phyloP scores from a whole-genome alignment of 2,888 invertebrate genomes.

The Drosophila neutralis region DNA sequence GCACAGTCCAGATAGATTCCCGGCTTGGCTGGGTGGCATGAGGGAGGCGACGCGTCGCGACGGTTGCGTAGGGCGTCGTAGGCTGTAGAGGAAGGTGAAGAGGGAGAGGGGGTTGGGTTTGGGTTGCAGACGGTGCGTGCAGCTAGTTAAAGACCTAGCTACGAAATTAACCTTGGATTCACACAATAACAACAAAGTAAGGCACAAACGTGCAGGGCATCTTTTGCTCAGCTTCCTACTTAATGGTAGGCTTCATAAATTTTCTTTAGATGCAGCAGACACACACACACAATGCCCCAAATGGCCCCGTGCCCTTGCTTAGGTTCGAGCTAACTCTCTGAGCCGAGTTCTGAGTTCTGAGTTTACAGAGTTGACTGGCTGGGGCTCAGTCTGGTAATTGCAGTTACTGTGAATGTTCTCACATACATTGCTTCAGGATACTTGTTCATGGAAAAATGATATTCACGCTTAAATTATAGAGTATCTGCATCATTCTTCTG shows the following conservation, averaged over 20 bases:
- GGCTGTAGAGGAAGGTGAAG: not conserved
- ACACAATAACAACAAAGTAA: slow-evolving; percentile 59
- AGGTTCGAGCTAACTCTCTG: slow-evolving; percentile 4
- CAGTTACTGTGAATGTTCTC: slow-evolving; percentile 81
- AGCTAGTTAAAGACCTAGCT: slow-evolving; percentile 75
- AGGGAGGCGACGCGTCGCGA: slow-evolving; percentile 34
- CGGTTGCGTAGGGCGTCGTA: slow-evolving; percentile 8
- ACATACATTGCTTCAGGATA: slow-evolving; percentile 78
- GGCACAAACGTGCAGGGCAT: slow-evolving; percentile 39
- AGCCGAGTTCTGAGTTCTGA: not conserved
- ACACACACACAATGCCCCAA: slow-evolving; percentile 40
- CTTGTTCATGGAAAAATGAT: slow-evolving; percentile 81
- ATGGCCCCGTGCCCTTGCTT: slow-evolving; percentile 30
- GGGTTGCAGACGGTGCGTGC: slow-evolving; percentile 71
- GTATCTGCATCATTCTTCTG: slow-evolving; percentile 58
- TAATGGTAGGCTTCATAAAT: slow-evolving; percentile 80
- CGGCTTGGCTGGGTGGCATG: slow-evolving; percentile 38
- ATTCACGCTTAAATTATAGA: slow-evolving; percentile 80
- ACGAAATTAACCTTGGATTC: slow-evolving; percentile 80
- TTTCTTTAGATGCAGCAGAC: slow-evolving; percentile 70
- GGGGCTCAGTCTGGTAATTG: slow-evolving; percentile 64
- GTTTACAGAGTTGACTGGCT: not conserved
- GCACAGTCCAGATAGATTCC: slow-evolving; percentile 43
- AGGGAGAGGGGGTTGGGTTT: no score
- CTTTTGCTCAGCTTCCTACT: slow-evolving; percentile 63